Evolutionary conservation across 2,797 vertebrate species (phyloP).

Genomic region (Chaetodon trifasciatus): DNA sequence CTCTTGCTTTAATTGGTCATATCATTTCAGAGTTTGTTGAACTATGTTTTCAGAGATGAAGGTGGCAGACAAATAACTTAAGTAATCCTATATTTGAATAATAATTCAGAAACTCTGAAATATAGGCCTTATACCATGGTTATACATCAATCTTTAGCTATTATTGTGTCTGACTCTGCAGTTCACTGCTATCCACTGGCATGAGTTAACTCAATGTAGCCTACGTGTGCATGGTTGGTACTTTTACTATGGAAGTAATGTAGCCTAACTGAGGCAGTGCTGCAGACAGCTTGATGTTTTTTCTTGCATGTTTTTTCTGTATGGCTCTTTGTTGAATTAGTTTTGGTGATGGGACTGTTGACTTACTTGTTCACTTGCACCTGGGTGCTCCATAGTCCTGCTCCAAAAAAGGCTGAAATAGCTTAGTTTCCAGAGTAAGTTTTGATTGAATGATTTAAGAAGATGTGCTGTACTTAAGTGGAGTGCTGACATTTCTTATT

Average conservation of each 20-base stretch:
- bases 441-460: conserved; percentile 23
- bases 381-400: conserved; percentile 42
- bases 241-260: conserved; percentile 21
- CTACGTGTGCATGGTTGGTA: conserved; percentile 73
- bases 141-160: conserved; percentile 19
- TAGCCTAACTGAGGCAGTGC: conserved; percentile 17
- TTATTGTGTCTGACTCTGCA: conserved; percentile 46
- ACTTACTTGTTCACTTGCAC: conserved; percentile 52
- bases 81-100: neutral
- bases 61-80: conserved; percentile 6
- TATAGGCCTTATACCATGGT: conserved; percentile 46
- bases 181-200: conserved; percentile 63
- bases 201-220: conserved; percentile 62
- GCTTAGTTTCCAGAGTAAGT: conserved; percentile 22
- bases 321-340: conserved; percentile 45
- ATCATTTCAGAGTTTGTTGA: conserved; percentile 80
- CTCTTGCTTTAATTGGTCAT: conserved; percentile 57
- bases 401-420: conserved; percentile 28
- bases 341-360: conserved; percentile 58
- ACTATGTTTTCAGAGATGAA: conserved; percentile 38
- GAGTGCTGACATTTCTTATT: conserved; percentile 44
- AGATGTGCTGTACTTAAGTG: conserved; percentile 8
- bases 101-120: conserved; percentile 79
- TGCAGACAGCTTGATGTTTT: conserved; percentile 51
- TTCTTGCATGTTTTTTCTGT: conserved; percentile 75